Base-by-base conservation (phyloP, 1,140 invertebrate genomes). In the Drosophila sproati region DNA sequence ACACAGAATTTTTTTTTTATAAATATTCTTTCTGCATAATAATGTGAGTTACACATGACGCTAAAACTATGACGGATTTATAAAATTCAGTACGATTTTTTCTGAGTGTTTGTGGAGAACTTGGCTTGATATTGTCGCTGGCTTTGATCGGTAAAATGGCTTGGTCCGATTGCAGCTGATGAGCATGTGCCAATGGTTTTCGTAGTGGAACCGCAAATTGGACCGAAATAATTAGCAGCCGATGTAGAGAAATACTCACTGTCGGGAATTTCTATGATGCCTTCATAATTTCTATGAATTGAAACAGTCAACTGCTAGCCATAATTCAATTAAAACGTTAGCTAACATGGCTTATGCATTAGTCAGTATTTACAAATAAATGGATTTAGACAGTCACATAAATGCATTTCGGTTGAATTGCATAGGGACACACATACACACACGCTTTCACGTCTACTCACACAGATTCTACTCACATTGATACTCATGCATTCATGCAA, bases 151-250 rank as follows among this genome's bases (percentile, higher is more conserved):
- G 45, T 52, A 52, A 54, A 61, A 45, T 73, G 50, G 48, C 50
- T 67, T 55, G 43, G 35, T 31, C 6, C 37, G 67, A 5, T 37
- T n/a, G 37, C 45, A 29, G 50, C 54, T 60, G 66, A 80, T 60
- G 66, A 80, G 77, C 50, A 83, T 88, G 83, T 88, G 85, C 48
- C 62, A 89, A 89, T 89, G 75, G 59, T 74, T 63, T 73, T 69
- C 51, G 80, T 85, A 85, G 81, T 89, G 66, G 78, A 89, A 89
- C 85, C 85, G 81, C 85, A 89, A 89, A 89, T 89, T 85, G 86
- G 81, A 88, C 77, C 64, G 69, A 68, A 77, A 73, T 74, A 55
- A 66, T 74, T 56, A 70, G 50, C 51, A 54, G 67, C 48, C 39
- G 32, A 70, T 45, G 39, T 20, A 20, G 20, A 20, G 20, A 20